Base-by-base conservation (phyloP, 2,888 invertebrate genomes). In the Omphaloscelis lunosa region DNA sequence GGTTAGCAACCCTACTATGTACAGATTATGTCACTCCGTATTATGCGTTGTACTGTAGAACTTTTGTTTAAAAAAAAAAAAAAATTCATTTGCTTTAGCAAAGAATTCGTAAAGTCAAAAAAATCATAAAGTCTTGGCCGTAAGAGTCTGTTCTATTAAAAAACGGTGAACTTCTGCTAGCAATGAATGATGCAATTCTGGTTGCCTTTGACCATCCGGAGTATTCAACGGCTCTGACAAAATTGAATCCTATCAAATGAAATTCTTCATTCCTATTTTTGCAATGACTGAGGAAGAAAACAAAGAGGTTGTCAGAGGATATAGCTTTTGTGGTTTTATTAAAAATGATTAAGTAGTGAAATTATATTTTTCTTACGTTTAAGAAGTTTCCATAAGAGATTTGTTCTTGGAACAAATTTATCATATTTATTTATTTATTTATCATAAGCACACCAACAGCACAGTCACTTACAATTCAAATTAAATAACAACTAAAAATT, bases 161-260 rank as follows among this genome's bases (percentile, higher is more conserved):
- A 77, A 59, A 41, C 12, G 3, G 11, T 51, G 15, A 20, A 51
- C 7, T 39, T 61, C n/a, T n/a, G 41, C 39, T 41, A 77, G 34
- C 15, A 45, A 34, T 79, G 53, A 61, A 61, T 34, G n/a, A 65
- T 58, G 15, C 71, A 72, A 56, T 51, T 27, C 41, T 27, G 41
- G 39, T 56, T 34, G 15, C n/a, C 27, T 70, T 75, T 75, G 69
- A 67, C 69, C 75, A 39, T n/a, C 39, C 27, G 45, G 23, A 53
- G 11, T 51, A 70, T 66, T 61, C 41, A 56, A 61, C 20, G 56
- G 17, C 27, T 70, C 48, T 41, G 20, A 61, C 20, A 11, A 53
- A 65, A 79, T 59, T 65, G 15, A 75, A 23, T 41, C 56, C 59
- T 51, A 51, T 73, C 17, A 48, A 78, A 78, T 68, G 23, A 53